Percentiles rank a stretch among this genome's conserved stretches.
phyloP scores from a whole-genome alignment of 2,797 vertebrate genomes.

The Tokudaia muenninki region DNA sequence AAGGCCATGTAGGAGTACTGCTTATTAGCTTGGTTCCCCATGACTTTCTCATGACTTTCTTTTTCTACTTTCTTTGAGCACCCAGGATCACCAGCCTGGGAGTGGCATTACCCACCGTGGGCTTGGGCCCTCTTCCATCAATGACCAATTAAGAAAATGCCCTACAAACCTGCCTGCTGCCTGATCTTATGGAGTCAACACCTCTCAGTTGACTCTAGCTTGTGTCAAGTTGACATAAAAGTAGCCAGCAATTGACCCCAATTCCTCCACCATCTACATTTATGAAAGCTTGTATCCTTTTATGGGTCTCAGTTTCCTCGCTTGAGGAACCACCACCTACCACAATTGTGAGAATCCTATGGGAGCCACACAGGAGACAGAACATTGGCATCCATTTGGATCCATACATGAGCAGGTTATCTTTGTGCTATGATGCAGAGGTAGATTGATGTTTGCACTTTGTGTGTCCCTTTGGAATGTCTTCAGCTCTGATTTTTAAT shows the following conservation, averaged over 20 bases:
- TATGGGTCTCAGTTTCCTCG: neutral
- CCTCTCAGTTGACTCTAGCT: neutral
- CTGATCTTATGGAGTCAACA: neutral
- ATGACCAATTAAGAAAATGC: neutral
- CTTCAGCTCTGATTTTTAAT: slow-evolving; percentile 8
- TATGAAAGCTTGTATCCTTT: neutral
- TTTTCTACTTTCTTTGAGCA: neutral
- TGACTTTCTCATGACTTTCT: neutral
- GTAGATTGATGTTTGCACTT: neutral
- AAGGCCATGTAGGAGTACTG: neutral
- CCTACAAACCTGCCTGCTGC: neutral
- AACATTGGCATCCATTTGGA: neutral
- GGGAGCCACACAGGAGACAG: neutral
- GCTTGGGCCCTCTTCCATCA: neutral
- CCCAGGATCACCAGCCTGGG: no score
- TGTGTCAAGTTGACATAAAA: neutral
- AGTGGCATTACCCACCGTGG: neutral
- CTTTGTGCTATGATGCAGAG: neutral
- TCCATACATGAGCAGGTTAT: neutral
- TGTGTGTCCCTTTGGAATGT: slow-evolving; percentile 7
- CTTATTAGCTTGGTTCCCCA: neutral
- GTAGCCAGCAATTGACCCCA: neutral
- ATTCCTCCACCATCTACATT: neutral
- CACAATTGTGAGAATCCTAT: neutral
- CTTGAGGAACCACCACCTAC: neutral